phyloP scores from a whole-genome alignment of 2,888 invertebrate species.

The Cyrtodaria siliqua region DNA sequence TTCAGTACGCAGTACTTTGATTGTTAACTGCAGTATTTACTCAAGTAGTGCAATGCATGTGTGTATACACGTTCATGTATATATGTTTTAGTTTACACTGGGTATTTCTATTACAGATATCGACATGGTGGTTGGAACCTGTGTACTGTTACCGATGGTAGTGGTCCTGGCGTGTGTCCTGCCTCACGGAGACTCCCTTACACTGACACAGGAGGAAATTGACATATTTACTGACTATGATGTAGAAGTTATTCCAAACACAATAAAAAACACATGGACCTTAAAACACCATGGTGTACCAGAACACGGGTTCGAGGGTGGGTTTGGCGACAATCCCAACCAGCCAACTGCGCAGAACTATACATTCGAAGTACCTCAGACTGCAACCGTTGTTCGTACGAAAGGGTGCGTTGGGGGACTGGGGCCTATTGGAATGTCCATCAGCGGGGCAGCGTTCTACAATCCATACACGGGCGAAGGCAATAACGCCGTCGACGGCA shows the following conservation, averaged over 20 bases:
- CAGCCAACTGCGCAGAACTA: slow-evolving; percentile 34
- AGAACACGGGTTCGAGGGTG: slow-evolving; percentile 36
- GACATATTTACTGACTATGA: slow-evolving; percentile 15
- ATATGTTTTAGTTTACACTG: too few species aligned
- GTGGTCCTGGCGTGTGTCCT: too few species aligned
- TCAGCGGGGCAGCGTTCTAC: slow-evolving; percentile 53
- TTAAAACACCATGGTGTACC: slow-evolving; percentile 39
- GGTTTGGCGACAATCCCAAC: slow-evolving; percentile 53
- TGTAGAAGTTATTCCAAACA: slow-evolving; percentile 16
- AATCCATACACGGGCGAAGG: slow-evolving; percentile 51
- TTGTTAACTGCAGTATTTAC: too few species aligned
- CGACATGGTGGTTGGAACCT: too few species aligned
- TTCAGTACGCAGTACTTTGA: too few species aligned
- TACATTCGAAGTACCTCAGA: slow-evolving; percentile 34
- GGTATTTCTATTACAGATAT: too few species aligned
- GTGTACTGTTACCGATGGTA: too few species aligned
- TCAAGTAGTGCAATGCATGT: too few species aligned
- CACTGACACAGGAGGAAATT: slow-evolving; percentile 34
- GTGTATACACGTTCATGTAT: too few species aligned
- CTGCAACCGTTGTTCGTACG: slow-evolving; percentile 12
- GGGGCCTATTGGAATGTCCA: slow-evolving; percentile 53
- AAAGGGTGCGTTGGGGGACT: slow-evolving; percentile 55
- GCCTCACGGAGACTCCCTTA: too few species aligned
- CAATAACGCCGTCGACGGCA: slow-evolving; percentile 59
- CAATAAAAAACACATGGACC: slow-evolving; percentile 9